Base-by-base conservation (phyloP, 1,140 invertebrate genomes). In the Drosophila willistoni region DNA sequence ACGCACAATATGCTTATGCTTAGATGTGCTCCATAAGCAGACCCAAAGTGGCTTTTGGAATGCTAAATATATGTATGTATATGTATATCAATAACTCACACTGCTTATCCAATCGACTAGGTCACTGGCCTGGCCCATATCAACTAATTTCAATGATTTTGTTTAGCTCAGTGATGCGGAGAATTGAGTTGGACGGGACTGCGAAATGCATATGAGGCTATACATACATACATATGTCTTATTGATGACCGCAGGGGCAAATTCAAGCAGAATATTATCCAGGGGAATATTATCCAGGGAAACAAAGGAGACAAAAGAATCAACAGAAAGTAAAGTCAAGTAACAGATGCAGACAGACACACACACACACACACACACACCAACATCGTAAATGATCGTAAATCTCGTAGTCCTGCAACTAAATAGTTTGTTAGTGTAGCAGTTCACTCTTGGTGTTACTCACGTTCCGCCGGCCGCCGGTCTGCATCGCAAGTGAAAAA, bases 131-230 rank as follows among this genome's bases (percentile, higher is more conserved):
- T 62, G 44, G 44, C 44, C 19, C 17, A 51, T 22, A 71, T 77
- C 81, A 81, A 81, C 74, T 75, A 86, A 81, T 79, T 75, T 78
- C 84, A 89, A 87, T 89, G 85, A 90, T 90, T 89, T 89, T 89
- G 84, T 89, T 89, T 89, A 81, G 77, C 78, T 90, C 84, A 89
- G 67, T 89, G 85, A 89, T 84, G 90, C 84, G 84, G 71, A 89
- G 84, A 89, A 89, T 89, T 89, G 77, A 84, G 80, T 83, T 87
- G 70, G 62, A 59, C 68, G 64, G 64, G 64, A 39, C 36, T 61
- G 54, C 47, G 57, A 51, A 44, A 34, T 62, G 71, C 59, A 64
- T 51, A 22, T 7, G 13, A 22, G 60, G 7, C 68, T n/a, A 51
- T 51, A 59, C 54, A 33, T 34, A 14, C n/a, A n/a, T 17, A 29